phyloP scores from a whole-genome alignment of 2,888 invertebrate genomes.

The Koerneria pararmatus region DNA sequence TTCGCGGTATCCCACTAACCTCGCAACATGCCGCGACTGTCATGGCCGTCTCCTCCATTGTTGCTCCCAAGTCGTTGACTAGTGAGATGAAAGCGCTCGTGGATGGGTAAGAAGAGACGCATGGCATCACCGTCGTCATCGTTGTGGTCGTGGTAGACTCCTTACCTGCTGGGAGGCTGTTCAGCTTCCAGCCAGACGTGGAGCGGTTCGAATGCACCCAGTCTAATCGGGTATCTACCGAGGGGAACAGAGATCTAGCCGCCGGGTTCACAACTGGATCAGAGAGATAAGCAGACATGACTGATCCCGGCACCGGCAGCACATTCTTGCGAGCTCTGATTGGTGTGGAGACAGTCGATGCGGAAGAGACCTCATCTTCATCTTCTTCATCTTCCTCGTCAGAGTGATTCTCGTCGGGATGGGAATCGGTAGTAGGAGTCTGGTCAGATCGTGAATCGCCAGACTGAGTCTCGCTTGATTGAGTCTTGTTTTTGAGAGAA shows the following conservation, averaged over 20 bases:
- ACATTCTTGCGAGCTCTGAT: constrained; percentile 24
- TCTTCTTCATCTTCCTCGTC: constrained; percentile 12
- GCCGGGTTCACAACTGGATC: constrained; percentile 40
- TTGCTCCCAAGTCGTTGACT: constrained; percentile 35
- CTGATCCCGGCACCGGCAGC: constrained; percentile 31
- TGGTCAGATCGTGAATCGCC: too few species aligned
- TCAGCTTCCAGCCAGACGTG: constrained; percentile 10
- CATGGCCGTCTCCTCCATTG: too few species aligned
- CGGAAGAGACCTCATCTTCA: constrained; percentile 23
- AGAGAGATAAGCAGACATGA: constrained; percentile 32
- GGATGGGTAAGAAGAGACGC: constrained; percentile 39
- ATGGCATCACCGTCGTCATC: constrained; percentile 25
- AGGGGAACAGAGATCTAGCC: constrained; percentile 22
- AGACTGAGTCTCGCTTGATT: too few species aligned
- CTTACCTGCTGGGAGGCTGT: neutral
- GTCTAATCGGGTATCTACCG: too few species aligned
- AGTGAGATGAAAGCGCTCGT: constrained; percentile 44
- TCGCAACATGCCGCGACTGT: constrained; percentile 8
- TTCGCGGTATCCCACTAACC: too few species aligned
- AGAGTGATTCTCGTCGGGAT: constrained; percentile 9
- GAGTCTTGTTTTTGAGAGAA: too few species aligned
- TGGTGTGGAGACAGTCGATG: constrained; percentile 30
- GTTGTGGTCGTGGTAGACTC: neutral
- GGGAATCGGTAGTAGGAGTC: neutral
- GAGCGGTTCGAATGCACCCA: constrained; percentile 13